These are phyloP conservation scores for human DNA, from an alignment of 2,113 vertebrate genomes.

Conservation along the genomic window GRCh38 chr20:44955001-44955500, in stretches of 20 bases:
- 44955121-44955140: conserved; percentile 95
- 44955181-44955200: conserved; percentile 91
- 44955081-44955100: conserved; percentile 87
- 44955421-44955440: background rate
- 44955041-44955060: accelerated
- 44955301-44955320: background rate
- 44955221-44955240: conserved; percentile 64
- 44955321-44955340: background rate
- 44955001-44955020: background rate
- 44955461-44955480: background rate
- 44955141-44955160: conserved; percentile 90
- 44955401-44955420: background rate
- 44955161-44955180: conserved; percentile 92
- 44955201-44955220: conserved; percentile 88
- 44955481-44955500: background rate
- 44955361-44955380: background rate
- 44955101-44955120: conserved; percentile 91
- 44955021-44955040: background rate
- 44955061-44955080: conserved; percentile 92
- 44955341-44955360: background rate
- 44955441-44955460: accelerated
- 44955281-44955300: background rate
- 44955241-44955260: conserved; percentile 74
- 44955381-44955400: background rate
- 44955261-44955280: background rate